A percentile compares a stretch with the other conserved stretches of the same genome.
Evolutionary conservation across 2,113 vertebrate genomes (phyloP).

Genomic region (Lontra canadensis): DNA sequence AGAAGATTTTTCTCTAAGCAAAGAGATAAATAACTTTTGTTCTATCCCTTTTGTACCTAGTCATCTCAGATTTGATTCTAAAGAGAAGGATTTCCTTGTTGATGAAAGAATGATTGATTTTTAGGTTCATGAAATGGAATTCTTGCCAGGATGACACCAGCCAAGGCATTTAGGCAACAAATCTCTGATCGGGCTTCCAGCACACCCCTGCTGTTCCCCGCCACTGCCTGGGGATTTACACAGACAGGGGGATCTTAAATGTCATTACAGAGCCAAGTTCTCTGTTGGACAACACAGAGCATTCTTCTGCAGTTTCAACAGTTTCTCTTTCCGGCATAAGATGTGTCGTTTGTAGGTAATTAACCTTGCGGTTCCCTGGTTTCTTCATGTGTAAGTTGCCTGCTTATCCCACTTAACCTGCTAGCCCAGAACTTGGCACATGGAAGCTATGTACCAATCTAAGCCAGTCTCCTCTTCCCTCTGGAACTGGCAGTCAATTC

Average conservation of each 20-base stretch:
- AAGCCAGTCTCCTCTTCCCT: not conserved
- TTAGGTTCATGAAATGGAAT: not conserved
- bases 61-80: not conserved
- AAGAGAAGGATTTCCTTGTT: conserved; percentile 13
- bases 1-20: conserved; percentile 7
- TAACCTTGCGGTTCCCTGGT: not conserved
- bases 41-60: not conserved
- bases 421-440: not conserved
- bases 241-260: not conserved
- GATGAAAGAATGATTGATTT: conserved; percentile 42
- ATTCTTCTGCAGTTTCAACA: not conserved
- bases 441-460: not conserved
- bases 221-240: not conserved
- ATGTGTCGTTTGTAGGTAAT: not conserved
- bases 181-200: not conserved
- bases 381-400: not conserved
- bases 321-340: not conserved
- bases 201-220: not conserved
- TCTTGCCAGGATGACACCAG: not conserved
- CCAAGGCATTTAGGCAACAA: not conserved
- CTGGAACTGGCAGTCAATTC: not conserved
- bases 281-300: not conserved
- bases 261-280: not conserved
- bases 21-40: not conserved
- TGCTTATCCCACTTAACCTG: not conserved